Percentiles rank a stretch among this genome's conserved stretches.
Evolutionary conservation across 2,888 invertebrate species (phyloP).

Genomic region (Ligdia adustata): DNA sequence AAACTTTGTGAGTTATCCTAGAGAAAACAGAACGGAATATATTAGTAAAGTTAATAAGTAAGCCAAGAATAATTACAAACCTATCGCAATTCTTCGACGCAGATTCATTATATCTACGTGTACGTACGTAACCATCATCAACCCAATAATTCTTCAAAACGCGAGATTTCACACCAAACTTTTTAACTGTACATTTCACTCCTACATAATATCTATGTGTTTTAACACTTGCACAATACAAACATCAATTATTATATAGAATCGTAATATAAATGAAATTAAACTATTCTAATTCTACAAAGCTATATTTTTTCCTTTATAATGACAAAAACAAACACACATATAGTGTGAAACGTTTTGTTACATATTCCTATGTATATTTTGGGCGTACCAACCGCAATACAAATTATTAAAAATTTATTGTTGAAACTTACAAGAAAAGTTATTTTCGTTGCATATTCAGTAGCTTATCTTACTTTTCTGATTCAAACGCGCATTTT

Average conservation of each 20-base stretch:
- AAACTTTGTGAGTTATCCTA: too few relatives aligned
- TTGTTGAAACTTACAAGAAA: background rate
- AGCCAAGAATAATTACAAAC: too few relatives aligned
- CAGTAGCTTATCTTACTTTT: background rate
- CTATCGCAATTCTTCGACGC: too few relatives aligned
- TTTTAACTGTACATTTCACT: slow-evolving; percentile 6
- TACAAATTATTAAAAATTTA: slow-evolving; percentile 4
- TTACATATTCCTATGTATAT: slow-evolving; percentile 8
- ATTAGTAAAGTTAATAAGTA: too few relatives aligned
- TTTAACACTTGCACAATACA: slow-evolving; percentile 36
- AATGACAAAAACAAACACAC: slow-evolving; percentile 21
- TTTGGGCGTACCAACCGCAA: slow-evolving; percentile 5
- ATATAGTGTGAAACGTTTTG: slow-evolving; percentile 15
- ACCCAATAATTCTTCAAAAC: background rate
- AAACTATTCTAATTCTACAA: slow-evolving; percentile 37
- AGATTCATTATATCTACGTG: too few relatives aligned
- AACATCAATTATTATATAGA: too few relatives aligned
- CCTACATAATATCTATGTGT: slow-evolving; percentile 20
- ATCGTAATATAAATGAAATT: slow-evolving; percentile 62
- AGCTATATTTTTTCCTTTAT: slow-evolving; percentile 30
- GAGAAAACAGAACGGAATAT: too few relatives aligned
- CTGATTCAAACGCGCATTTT: background rate
- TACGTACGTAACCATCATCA: too few relatives aligned
- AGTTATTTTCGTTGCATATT: slow-evolving; percentile 13
- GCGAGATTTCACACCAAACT: background rate